A percentile compares a stretch with the other conserved stretches of the same genome.
phyloP scores from a whole-genome alignment of 2,888 invertebrate genomes.

The Dexiosoma caninum region DNA sequence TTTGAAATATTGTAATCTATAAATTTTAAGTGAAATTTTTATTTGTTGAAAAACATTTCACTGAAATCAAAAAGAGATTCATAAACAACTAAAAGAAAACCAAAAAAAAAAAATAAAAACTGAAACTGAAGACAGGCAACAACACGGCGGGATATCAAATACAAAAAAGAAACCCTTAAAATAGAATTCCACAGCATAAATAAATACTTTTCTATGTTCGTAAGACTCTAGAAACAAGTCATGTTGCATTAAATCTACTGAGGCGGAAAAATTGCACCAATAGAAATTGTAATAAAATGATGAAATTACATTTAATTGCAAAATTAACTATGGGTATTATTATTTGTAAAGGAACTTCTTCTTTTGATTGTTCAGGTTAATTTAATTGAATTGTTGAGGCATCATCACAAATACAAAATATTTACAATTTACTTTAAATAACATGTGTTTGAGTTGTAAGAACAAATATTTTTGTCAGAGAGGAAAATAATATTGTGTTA shows the following conservation, averaged over 20 bases:
- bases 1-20: conserved; percentile 23
- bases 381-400: conserved; percentile 7
- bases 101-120: background rate
- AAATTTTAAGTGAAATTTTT: conserved; percentile 26
- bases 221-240: background rate
- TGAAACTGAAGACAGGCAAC: conserved; percentile 2
- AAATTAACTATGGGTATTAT: conserved; percentile 46
- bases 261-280: conserved; percentile 28
- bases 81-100: conserved; percentile 30
- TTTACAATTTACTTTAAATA: conserved; percentile 3
- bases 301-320: conserved; percentile 58
- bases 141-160: conserved; percentile 43
- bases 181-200: background rate
- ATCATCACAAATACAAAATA: conserved; percentile 26
- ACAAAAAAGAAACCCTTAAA: background rate
- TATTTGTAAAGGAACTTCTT: background rate
- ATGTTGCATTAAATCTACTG: conserved; percentile 6
- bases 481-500: background rate
- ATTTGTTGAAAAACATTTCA: conserved; percentile 51
- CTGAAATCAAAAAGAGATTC: conserved; percentile 53
- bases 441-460: conserved; percentile 50
- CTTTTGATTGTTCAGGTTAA: too few species aligned
- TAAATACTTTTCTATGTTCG: background rate
- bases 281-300: conserved; percentile 15
- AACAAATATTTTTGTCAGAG: background rate